Evolutionary conservation across 2,888 invertebrate species (phyloP).

Genomic region (Agelastica alni): DNA sequence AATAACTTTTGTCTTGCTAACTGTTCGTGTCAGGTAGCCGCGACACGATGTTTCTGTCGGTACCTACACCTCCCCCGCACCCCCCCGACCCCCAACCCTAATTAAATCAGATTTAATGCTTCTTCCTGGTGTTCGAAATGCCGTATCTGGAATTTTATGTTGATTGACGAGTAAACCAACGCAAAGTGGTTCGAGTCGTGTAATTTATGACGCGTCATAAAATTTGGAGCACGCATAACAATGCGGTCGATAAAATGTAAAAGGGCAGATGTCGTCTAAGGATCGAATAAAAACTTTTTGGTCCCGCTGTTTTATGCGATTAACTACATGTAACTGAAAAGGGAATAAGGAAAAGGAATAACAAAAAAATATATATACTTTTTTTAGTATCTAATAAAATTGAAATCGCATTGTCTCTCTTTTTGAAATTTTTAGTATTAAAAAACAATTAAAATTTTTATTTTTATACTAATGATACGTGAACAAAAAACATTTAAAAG

Average conservation of each 20-base stretch:
- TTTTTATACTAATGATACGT: too few species aligned
- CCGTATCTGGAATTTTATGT: constrained; percentile 15
- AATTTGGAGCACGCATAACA: constrained; percentile 34
- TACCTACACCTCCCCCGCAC: constrained; percentile 7
- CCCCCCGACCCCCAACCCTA: too few species aligned
- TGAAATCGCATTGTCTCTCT: too few species aligned
- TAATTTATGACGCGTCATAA: constrained; percentile 33
- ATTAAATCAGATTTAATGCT: constrained; percentile 19
- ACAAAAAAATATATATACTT: too few species aligned
- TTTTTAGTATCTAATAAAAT: too few species aligned
- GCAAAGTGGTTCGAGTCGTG: constrained; percentile 19
- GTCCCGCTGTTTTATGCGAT: constrained; percentile 26
- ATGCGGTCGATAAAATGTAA: constrained; percentile 38
- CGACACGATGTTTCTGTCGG: constrained; percentile 4
- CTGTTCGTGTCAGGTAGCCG: constrained; percentile 1
- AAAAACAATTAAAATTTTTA: too few species aligned
- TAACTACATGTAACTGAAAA: too few species aligned
- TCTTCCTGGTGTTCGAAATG: constrained; percentile 16
- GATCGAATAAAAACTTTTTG: constrained; percentile 15
- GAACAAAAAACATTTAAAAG: too few species aligned
- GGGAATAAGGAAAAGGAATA: too few species aligned
- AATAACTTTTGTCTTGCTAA: background rate
- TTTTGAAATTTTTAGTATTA: too few species aligned
- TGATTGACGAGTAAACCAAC: constrained; percentile 21
- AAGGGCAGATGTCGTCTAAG: constrained; percentile 39